These are phyloP conservation scores for Notolabrus celidotus DNA, from an alignment of 2,797 vertebrate genomes.

Conservation along the genomic window DNA sequence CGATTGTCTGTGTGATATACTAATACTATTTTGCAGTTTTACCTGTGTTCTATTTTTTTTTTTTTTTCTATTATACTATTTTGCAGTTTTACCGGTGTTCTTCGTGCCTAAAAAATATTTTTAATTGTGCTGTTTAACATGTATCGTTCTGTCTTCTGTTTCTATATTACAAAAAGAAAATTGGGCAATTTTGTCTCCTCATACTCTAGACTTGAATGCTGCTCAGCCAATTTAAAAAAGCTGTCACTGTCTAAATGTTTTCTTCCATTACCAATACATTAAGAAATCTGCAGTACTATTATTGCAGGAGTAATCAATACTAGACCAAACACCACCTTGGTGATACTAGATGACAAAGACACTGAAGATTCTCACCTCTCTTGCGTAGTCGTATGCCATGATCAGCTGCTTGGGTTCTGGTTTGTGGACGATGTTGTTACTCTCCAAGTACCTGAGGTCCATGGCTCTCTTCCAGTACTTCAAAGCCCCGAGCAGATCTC, in stretches of 20 bases:
- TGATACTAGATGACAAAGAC: background rate
- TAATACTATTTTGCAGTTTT: too few relatives aligned
- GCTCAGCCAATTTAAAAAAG: too few relatives aligned
- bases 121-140: too few relatives aligned
- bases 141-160: too few relatives aligned
- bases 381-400: slow-evolving; percentile 97
- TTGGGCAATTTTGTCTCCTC: background rate
- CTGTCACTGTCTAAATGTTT: too few relatives aligned
- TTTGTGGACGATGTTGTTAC: slow-evolving; percentile 90
- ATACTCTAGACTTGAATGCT: background rate
- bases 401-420: slow-evolving; percentile 93
- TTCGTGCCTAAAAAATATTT: background rate
- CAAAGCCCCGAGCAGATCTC: slow-evolving; percentile 96
- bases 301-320: background rate
- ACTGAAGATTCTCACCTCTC: slow-evolving; percentile 87
- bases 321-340: background rate
- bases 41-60: too few relatives aligned
- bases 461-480: slow-evolving; percentile 99
- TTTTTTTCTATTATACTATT: too few relatives aligned
- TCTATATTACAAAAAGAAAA: too few relatives aligned
- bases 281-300: background rate
- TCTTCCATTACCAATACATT: background rate
- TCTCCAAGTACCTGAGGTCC: slow-evolving; percentile 94
- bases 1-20: too few relatives aligned
- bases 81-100: background rate